Evolutionary conservation across 2,797 vertebrate genomes (phyloP), one percentile per base, ranked within the genome.

Genomic region (Syngnathus rostellatus): DNA sequence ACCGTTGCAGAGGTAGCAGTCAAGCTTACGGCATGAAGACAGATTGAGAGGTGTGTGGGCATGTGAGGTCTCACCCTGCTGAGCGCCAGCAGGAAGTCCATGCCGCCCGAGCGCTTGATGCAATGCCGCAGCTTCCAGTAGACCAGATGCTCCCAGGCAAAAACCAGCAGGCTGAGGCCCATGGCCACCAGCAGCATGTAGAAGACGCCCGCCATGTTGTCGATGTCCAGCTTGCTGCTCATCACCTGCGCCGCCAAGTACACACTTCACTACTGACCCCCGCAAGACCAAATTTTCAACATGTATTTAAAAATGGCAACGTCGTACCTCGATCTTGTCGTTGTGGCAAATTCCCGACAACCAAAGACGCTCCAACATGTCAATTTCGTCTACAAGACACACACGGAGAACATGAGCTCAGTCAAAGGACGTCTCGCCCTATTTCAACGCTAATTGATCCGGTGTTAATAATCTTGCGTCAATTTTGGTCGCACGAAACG

Each of bases 161-260:
- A 99, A 64, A 98, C 96, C 78, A 98, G 89, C 77, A 99, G 87
- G 71, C 96, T 98, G 70, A 99, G 92, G 51, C 95, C 97, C 96
- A 98, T 98, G 78, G 96, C 96, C 71, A 99, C 97, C 3, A 99
- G 88, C 82, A 98, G 90, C 96, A 99, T 99, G 87, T 99, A 98
- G 90, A 98, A 98, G 59, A 98, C 96, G 0, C 96, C 96, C 0
- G 96, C 96, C 96, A 98, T 98, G 90, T 99, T 99, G 89, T 99
- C 97, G 0, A 99, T 97, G 83, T 99, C 97, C 78, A 99, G 86
- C 82, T 99, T 99, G 71, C 94, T 97, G 91, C 96, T 98, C 94
- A 99, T 96, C 69, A 95, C 97, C 81, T 98, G 48, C 48, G 48
- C 6, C 17, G 17, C 2, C 48, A 45, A 7, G 40, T 9, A 41